These are phyloP conservation scores for Babylonia areolata DNA, from an alignment of 1,140 invertebrate species.

Conservation along the genomic window DNA sequence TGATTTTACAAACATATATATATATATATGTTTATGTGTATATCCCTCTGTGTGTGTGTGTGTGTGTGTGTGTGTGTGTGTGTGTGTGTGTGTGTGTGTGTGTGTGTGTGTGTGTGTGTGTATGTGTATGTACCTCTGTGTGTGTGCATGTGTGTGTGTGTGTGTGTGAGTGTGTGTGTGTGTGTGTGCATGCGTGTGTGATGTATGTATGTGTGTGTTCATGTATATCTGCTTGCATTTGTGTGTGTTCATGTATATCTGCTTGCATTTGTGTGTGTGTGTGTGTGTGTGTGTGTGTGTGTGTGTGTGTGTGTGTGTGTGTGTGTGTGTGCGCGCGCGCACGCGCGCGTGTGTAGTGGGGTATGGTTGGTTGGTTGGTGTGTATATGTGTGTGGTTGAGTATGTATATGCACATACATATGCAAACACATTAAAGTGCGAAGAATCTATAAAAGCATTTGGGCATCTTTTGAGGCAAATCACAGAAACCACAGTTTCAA, in stretches of 20 bases:
- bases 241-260: too few species aligned
- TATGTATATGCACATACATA: neutral
- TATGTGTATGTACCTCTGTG: neutral
- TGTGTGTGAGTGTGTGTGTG: slow-evolving; percentile 20
- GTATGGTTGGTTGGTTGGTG: neutral
- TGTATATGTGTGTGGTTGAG: neutral
- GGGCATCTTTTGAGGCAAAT: too few species aligned
- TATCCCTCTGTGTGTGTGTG: too few species aligned
- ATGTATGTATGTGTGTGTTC: neutral
- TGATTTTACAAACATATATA: too few species aligned
- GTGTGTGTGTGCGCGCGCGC: neutral
- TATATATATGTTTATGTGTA: too few species aligned
- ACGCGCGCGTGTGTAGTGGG: too few species aligned
- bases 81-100: too few species aligned
- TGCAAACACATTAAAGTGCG: too few species aligned
- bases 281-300: neutral
- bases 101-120: neutral
- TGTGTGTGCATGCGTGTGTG: slow-evolving; percentile 55
- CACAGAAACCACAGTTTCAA: too few species aligned
- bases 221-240: neutral
- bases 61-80: too few species aligned
- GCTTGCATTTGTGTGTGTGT: too few species aligned
- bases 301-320: slow-evolving; percentile 12
- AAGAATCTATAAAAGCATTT: too few species aligned
- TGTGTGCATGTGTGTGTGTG: neutral